A percentile compares a stretch with the other conserved stretches of the same genome.
These are phyloP conservation scores for Australoheros scitulus DNA, from an alignment of 2,113 vertebrate genomes.

Conservation along the genomic window DNA sequence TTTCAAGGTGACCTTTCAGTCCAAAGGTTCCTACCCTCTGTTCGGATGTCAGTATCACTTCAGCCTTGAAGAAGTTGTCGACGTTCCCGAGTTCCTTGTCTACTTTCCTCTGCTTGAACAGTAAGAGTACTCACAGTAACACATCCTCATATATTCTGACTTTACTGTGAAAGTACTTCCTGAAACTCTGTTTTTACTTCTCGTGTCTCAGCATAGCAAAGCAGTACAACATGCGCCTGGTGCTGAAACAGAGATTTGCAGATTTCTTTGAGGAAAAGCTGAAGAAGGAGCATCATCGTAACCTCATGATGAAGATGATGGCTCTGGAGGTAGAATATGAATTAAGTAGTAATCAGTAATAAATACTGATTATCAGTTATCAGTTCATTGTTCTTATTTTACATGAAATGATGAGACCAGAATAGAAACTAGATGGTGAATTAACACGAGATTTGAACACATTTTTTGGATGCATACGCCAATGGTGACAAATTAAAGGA, in stretches of 20 bases:
- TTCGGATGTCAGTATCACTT: conserved; percentile 98
- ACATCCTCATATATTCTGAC: background rate
- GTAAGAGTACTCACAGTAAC: conserved; percentile 77
- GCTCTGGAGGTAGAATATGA: conserved; percentile 85
- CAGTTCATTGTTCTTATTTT: background rate
- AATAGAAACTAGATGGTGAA: background rate
- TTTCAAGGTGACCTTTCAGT: conserved; percentile 90
- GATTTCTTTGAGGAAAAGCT: conserved; percentile 94
- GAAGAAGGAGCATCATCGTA: conserved; percentile 84
- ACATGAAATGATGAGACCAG: background rate
- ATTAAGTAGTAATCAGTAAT: background rate
- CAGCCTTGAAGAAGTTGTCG: conserved; percentile 92
- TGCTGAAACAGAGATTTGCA: conserved; percentile 89
- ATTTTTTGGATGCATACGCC: background rate
- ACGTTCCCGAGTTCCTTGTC: conserved; percentile 96
- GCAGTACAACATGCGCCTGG: conserved; percentile 91
- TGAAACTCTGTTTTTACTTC: background rate
- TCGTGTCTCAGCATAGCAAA: conserved; percentile 87
- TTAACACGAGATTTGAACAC: background rate
- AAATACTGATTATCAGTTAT: background rate
- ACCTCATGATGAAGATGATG: conserved; percentile 91
- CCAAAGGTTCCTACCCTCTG: conserved; percentile 89
- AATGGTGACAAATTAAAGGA: background rate
- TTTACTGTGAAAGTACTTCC: background rate
- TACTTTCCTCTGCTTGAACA: conserved; percentile 94